Evolutionary conservation across 2,888 invertebrate genomes (phyloP).

Genomic region (Hoplodrina blanda): DNA sequence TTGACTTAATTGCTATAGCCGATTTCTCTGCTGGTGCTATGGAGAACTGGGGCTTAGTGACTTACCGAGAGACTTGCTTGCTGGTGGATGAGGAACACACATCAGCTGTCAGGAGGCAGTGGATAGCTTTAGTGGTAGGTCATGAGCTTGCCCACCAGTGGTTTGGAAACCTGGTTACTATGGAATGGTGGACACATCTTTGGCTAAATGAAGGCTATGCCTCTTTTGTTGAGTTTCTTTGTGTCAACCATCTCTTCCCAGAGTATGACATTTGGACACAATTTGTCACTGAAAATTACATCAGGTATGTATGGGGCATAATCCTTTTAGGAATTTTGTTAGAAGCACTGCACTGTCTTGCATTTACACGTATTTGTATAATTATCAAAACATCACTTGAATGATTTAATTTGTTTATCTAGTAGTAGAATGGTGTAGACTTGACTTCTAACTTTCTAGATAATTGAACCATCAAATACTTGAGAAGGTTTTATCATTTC

Average conservation of each 20-base stretch:
- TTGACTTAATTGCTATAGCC: conserved; percentile 98
- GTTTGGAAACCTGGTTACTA: conserved; percentile 99
- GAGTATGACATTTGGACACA: conserved; percentile 99
- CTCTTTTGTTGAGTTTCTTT: conserved; percentile 98
- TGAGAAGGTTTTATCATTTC: conserved; percentile 15
- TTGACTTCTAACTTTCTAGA: not conserved
- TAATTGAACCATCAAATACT: conserved; percentile 1
- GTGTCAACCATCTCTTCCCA: conserved; percentile 97
- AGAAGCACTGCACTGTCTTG: not conserved
- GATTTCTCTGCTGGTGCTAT: conserved; percentile 99
- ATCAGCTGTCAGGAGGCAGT: conserved; percentile 95
- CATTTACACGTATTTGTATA: not conserved
- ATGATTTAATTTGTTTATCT: conserved; percentile 2
- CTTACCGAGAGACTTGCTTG: conserved; percentile 97
- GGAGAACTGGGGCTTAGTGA: conserved; percentile 99
- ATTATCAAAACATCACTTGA: not conserved
- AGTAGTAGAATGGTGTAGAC: not conserved
- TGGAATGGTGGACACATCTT: conserved; percentile 99
- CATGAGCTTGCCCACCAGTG: conserved; percentile 99
- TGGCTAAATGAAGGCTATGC: conserved; percentile 99
- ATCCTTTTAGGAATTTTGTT: not conserved
- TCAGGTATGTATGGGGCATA: conserved; percentile 82
- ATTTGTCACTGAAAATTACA: conserved; percentile 97
- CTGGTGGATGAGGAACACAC: conserved; percentile 97
- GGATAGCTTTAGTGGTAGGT: conserved; percentile 96